A percentile compares a stretch with the other conserved stretches of the same genome.
Evolutionary conservation across 2,888 invertebrate genomes (phyloP).

Genomic region (Rhorus exstirpatorius): DNA sequence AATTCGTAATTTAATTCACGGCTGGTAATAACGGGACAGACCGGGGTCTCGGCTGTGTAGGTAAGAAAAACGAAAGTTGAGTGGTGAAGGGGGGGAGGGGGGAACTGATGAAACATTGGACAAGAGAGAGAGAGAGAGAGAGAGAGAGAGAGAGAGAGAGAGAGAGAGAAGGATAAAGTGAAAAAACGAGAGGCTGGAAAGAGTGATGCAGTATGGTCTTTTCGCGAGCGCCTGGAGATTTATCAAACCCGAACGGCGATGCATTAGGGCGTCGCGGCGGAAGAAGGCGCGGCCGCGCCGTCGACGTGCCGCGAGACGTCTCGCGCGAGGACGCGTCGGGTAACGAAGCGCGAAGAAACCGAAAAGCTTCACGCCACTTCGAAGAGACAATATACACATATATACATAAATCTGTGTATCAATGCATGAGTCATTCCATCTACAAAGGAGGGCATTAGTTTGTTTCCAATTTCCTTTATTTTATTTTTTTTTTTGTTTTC

Average conservation of each 20-base stretch:
- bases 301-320: slow-evolving; percentile 58
- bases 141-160: slow-evolving; percentile 8
- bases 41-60: slow-evolving; percentile 59
- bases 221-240: slow-evolving; percentile 76
- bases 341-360: slow-evolving; percentile 80
- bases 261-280: slow-evolving; percentile 78
- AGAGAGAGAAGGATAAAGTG: slow-evolving; percentile 2
- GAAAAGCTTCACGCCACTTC: slow-evolving; percentile 44
- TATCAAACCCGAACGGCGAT: slow-evolving; percentile 80
- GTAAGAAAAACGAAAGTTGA: slow-evolving; percentile 31
- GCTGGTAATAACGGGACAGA: slow-evolving; percentile 72
- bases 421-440: too few species aligned
- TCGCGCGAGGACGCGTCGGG: slow-evolving; percentile 75
- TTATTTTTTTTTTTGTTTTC: too few species aligned
- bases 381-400: too few species aligned
- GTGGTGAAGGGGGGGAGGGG: too few species aligned
- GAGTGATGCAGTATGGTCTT: slow-evolving; percentile 69
- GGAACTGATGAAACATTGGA: slow-evolving; percentile 17
- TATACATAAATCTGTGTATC: too few species aligned
- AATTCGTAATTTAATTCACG: slow-evolving; percentile 78
- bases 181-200: slow-evolving; percentile 27
- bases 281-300: slow-evolving; percentile 76
- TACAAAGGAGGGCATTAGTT: too few species aligned
- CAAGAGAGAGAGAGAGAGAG: slow-evolving; percentile 18
- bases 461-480: too few species aligned